Evolutionary conservation across 2,888 invertebrate species (phyloP).

Genomic region (Meiosimyza platycephala): DNA sequence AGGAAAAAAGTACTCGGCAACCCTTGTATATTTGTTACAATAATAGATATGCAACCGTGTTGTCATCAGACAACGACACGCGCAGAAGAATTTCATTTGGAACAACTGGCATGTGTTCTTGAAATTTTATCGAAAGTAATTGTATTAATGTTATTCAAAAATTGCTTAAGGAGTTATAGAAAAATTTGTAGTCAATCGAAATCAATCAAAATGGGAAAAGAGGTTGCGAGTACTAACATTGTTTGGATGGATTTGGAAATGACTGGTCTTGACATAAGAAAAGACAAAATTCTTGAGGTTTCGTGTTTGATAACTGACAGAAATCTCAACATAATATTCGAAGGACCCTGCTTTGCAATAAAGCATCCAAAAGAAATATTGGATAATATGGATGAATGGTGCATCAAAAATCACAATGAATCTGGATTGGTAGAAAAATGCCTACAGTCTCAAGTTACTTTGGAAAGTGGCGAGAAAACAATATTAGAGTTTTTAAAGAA

Average conservation of each 20-base stretch:
- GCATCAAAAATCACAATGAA: slow-evolving; percentile 83
- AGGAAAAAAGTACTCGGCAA: no score
- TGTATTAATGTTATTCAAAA: no score
- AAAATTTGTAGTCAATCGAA: background rate
- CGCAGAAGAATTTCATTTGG: no score
- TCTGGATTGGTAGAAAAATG: slow-evolving; percentile 83
- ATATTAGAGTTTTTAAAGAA: slow-evolving; percentile 79
- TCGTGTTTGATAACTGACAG: slow-evolving; percentile 89
- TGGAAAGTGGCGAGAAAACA: slow-evolving; percentile 76
- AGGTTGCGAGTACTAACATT: slow-evolving; percentile 61
- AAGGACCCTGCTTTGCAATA: slow-evolving; percentile 81
- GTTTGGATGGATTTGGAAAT: slow-evolving; percentile 89
- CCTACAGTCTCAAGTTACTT: slow-evolving; percentile 74
- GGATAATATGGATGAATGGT: slow-evolving; percentile 87
- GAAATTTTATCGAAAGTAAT: no score
- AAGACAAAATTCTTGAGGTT: slow-evolving; percentile 87
- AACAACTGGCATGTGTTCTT: no score
- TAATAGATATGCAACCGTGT: no score
- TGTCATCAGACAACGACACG: no score
- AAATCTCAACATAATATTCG: slow-evolving; percentile 79
- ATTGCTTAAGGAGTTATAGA: no score
- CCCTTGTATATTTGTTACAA: no score
- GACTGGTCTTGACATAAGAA: slow-evolving; percentile 86
- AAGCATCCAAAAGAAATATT: slow-evolving; percentile 80
- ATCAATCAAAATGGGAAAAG: background rate